Percentiles rank a stretch among this genome's conserved stretches.
These are phyloP conservation scores for Halisarca cf. caerulea DNA, from an alignment of 37 sponge, comb jelly and placozoan genomes.

Conservation along the genomic window DNA sequence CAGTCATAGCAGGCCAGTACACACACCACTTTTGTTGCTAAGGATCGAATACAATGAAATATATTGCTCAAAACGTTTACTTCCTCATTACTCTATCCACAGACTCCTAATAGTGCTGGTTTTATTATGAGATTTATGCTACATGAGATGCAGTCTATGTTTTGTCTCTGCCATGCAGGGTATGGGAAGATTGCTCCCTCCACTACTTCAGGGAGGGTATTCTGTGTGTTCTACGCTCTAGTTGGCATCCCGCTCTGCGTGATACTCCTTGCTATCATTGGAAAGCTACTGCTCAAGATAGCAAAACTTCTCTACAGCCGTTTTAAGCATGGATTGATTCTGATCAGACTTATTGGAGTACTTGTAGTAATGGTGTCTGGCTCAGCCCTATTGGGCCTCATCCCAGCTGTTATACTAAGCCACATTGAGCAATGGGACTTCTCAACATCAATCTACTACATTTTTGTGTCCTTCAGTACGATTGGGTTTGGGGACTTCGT, in stretches of 20 bases:
- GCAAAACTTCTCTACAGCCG: not conserved
- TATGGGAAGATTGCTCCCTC: slow-evolving; percentile 80
- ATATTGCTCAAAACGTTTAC: too few species aligned
- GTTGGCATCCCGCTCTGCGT: slow-evolving; percentile 78
- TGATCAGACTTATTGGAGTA: not conserved
- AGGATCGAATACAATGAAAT: too few species aligned
- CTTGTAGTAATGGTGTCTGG: not conserved
- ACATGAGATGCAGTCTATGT: too few species aligned
- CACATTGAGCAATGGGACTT: slow-evolving; percentile 72
- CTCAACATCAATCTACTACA: slow-evolving; percentile 53
- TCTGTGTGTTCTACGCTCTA: slow-evolving; percentile 70
- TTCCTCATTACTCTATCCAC: too few species aligned
- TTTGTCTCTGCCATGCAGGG: slow-evolving; percentile 48
- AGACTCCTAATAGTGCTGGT: too few species aligned
- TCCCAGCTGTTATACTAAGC: slow-evolving; percentile 61
- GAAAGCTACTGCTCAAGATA: slow-evolving; percentile 1
- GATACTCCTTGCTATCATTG: slow-evolving; percentile 50
- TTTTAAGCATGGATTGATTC: not conserved
- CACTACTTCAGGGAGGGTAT: slow-evolving; percentile 50
- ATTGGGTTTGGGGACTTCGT: slow-evolving; percentile 88
- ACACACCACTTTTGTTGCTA: too few species aligned
- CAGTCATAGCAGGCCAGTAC: too few species aligned
- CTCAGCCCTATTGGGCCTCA: slow-evolving; percentile 40
- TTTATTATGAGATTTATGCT: too few species aligned
- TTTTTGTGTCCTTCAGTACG: slow-evolving; percentile 70